Conservation (phyloP, 2,888 invertebrate species). For the Acanthosoma haemorrhoidale region DNA sequence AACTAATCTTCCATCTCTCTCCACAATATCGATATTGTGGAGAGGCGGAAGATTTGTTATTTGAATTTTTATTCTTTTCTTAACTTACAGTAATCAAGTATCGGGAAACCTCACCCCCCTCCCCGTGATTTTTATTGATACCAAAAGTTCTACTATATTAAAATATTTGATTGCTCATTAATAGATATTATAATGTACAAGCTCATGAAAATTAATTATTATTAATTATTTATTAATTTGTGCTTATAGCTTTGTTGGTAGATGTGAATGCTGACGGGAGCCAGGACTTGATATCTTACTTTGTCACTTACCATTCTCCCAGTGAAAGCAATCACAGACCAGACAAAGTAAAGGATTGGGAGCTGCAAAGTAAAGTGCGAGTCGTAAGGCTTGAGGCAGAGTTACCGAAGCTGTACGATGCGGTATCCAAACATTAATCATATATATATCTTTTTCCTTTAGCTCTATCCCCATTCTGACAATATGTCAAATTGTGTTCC, state of each 20-base stretch:
- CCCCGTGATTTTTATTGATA: no score
- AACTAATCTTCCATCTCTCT: no score
- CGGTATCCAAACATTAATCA: conserved; percentile 15
- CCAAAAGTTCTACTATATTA: no score
- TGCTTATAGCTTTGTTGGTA: conserved; percentile 55
- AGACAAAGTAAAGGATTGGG: conserved; percentile 49
- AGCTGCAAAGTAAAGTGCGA: conserved; percentile 61
- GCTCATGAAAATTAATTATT: no score
- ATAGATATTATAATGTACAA: no score
- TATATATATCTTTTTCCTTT: background rate
- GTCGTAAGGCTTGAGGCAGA: conserved; percentile 67
- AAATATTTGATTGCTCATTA: no score
- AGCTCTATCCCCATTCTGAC: background rate
- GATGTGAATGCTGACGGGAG: conserved; percentile 71
- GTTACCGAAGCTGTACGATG: conserved; percentile 59
- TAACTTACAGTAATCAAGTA: no score
- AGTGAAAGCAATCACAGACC: conserved; percentile 45
- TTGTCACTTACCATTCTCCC: conserved; percentile 55
- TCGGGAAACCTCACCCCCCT: no score
- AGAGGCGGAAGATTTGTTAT: no score
- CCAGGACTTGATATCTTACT: conserved; percentile 71
- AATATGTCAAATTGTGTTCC: background rate
- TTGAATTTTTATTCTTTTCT: no score
- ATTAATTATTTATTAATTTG: background rate
- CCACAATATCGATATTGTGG: no score